Evolutionary conservation across 2,888 invertebrate species (phyloP).

Genomic region (Thera britannica): DNA sequence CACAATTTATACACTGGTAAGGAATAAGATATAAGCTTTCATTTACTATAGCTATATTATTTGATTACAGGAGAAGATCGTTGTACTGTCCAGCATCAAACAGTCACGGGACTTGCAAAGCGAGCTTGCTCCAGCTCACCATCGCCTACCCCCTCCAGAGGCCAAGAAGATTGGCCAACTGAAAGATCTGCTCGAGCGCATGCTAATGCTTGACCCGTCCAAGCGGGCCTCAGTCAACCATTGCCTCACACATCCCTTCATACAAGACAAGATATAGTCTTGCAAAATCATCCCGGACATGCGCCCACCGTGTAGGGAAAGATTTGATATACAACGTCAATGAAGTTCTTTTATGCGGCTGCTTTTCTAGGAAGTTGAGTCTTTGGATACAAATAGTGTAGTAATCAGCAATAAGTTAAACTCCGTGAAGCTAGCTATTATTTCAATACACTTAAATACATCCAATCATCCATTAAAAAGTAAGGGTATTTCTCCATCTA

Average conservation of each 20-base stretch:
- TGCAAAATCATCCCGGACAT: background rate
- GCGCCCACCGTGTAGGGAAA: background rate
- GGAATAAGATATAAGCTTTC: no score
- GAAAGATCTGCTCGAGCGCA: conserved; percentile 95
- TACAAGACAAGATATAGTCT: conserved; percentile 94
- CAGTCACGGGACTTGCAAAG: conserved; percentile 93
- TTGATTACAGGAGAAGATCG: conserved; percentile 95
- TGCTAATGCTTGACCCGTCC: conserved; percentile 95
- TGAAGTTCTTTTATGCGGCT: conserved; percentile 6
- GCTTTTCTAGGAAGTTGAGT: conserved; percentile 2
- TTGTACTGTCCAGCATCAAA: conserved; percentile 96
- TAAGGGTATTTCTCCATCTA: no score
- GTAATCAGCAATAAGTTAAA: background rate
- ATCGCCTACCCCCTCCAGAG: conserved; percentile 94
- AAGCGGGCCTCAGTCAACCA: conserved; percentile 97
- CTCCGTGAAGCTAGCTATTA: background rate
- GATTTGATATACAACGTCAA: background rate
- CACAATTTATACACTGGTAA: no score
- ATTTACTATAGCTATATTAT: background rate
- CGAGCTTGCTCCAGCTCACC: conserved; percentile 94
- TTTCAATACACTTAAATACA: no score
- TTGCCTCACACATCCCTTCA: conserved; percentile 97
- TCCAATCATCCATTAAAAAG: no score
- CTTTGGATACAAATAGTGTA: background rate
- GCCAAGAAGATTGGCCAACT: conserved; percentile 96